Evolutionary conservation across 2,113 vertebrate genomes (phyloP), one percentile per base, ranked within the genome.

Genomic region (Amphiprion percula): DNA sequence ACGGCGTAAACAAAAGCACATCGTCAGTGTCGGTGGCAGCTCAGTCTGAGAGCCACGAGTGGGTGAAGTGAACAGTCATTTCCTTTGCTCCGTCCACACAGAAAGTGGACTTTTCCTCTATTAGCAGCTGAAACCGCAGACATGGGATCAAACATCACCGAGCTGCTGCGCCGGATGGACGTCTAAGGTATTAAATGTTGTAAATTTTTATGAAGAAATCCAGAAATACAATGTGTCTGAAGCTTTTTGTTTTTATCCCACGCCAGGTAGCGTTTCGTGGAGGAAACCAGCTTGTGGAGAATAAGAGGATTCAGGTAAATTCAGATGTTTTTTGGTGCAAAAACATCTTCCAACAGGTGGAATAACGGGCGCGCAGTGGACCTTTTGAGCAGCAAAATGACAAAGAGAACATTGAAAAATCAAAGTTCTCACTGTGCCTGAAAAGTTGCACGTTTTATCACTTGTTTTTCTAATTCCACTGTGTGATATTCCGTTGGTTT

Each of bases 1-100:
- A 41, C n/a, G 77, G 62, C 87, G 83, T 92, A 94, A 94, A 95
- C 93, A 94, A 94, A 95, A 93, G 91, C 94, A 94, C 93, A 90
- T 94, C 94, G 90, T 88, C 52, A 41, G 74, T 78, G 84, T 37
- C 63, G 56, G 33, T 56, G 83, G 26, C 64, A 63, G 79, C 33
- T 37, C 86, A 94, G 87, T 87, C 77, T 71, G 59, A 12, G 7
- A 50, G 67, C 50, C 59, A 30, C 41, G 58, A 70, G 83, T 50
- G 80, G 46, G 55, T 68, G 71, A 59, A 72, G 83, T 39, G 79
- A 58, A 30, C 86, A 68, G 77, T 67, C 58, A 58, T 58, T 63
- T 53, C 76, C 60, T 58, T 24, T 44, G 33, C 64, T 58, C 46
- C 66, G 5, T 68, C 23, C 65, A 52, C 33, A 59, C 59, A 68